Base-by-base conservation (phyloP, 2,888 invertebrate genomes). In the Brachyptera putata region DNA sequence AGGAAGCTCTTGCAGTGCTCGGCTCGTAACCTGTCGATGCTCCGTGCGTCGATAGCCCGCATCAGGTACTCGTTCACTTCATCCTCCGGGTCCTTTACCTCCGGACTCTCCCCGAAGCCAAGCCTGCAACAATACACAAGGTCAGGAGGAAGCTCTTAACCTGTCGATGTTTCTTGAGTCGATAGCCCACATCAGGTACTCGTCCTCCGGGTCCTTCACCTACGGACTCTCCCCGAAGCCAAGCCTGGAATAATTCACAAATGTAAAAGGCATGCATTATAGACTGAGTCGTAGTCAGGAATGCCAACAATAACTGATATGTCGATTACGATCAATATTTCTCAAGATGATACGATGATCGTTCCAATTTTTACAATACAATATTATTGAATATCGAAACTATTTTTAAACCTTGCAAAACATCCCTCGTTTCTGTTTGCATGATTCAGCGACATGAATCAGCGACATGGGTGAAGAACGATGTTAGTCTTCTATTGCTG, bases 41-140 rank as follows among this genome's bases (percentile, higher is more conserved):
- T 93, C 57, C 95, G 82, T 1, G 95, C 95, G 74, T 96, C 95
- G 66, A 97, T 97, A 13, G 96, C 96, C 66, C 92, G 86, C 83
- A 93, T 91, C 67, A 98, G 80, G 75, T 97, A 97, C 69, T 97
- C 97, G 73, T 97, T 95, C 21, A 95, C 94, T 76, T 95, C 95
- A 67, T 94, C 94, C 68, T 94, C 92, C 0, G 91, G 90, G 72
- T 89, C 86, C 73, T 89, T 89, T 64, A 81, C 81, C 67, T 89
- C 53, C 22, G 77, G 75, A 58, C 78, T 79, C 61, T 88, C 85
- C 37, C 86, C 86, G 65, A 86, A 84, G 22, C 90, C 90, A 63
- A 87, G 80, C 74, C 91, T 90, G 70, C 36, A 68, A 67, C 64
- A 58, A 30, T 63, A n/a, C n/a, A n/a, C n/a, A 97, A 97, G 63